phyloP scores from a whole-genome alignment of 2,888 invertebrate species.

The Chaetogeoica ovagalla region DNA sequence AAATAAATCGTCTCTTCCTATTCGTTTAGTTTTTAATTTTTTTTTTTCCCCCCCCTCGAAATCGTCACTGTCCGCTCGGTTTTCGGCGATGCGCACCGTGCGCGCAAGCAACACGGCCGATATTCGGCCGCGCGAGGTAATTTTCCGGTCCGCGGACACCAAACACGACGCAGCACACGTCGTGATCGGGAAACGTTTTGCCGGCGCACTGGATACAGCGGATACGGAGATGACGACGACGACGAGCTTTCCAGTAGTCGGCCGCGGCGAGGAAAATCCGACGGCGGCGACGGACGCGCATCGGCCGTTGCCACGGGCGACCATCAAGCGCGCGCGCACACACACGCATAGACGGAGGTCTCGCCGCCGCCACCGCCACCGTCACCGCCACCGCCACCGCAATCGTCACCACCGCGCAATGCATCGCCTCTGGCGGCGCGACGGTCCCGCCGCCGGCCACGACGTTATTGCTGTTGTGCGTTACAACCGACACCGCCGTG shows the following conservation, averaged over 20 bases:
- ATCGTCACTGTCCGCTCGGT: no score
- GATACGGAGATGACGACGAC: not conserved
- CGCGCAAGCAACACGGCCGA: no score
- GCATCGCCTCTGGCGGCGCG: not conserved
- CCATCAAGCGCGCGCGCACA: not conserved
- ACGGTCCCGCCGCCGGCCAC: not conserved
- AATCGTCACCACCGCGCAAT: no score
- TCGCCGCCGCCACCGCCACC: not conserved
- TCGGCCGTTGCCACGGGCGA: slow-evolving; percentile 33
- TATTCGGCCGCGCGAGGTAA: no score
- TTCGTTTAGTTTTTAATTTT: no score
- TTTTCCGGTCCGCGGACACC: not conserved
- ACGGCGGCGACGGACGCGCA: slow-evolving; percentile 12
- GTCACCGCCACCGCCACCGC: not conserved
- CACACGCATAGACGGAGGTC: not conserved
- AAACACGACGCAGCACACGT: not conserved
- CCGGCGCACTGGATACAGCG: slow-evolving; percentile 7
- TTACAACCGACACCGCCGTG: not conserved
- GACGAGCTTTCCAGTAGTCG: slow-evolving; percentile 5
- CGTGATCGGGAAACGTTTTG: slow-evolving; percentile 14
- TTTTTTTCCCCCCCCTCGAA: no score
- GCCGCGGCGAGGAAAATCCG: slow-evolving; percentile 1
- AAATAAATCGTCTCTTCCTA: no score
- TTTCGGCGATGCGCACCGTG: no score
- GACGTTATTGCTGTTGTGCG: not conserved